Evolutionary conservation across 2,888 invertebrate genomes (phyloP), one percentile per base, ranked within the genome.

Genomic region (Torymus texanus): DNA sequence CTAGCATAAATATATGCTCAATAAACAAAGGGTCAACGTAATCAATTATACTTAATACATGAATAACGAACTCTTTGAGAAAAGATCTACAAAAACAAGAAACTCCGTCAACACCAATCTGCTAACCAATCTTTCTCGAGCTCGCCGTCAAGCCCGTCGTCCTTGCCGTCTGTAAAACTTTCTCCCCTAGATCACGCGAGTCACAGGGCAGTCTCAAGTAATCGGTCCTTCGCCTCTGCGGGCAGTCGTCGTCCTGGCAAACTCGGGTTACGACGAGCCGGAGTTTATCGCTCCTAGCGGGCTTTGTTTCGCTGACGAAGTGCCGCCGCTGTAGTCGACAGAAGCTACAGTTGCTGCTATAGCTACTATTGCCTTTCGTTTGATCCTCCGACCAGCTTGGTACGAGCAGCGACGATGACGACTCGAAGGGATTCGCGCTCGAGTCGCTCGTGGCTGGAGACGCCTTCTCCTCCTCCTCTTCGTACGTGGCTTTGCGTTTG

Each of bases 181-280:
- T 72, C 10, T 41, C 10, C 29, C 14, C 75, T 5, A 75, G 51
- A 56, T 78, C 79, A 14, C 81, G 81, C 29, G 77, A 73, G 62
- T 83, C 16, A 68, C 83, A 84, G 8, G 86, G 86, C 18, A 88
- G 75, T 2, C 71, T 74, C 8, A 87, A 59, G 66, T 71, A 62
- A 14, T 82, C 66, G 66, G 12, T 68, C 75, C 24, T 62, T 68
- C 21, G 77, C 12, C 51, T 74, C 51, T 81, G 62, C 62, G 70
- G 21, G 5, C 53, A 41, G 21, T 75, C 5, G 18, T 2, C 29
- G 5, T 41, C 62, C 21, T 2, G 18, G 18, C 66, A 63, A 50
- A 18, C 29, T n/a, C 70, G 62, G 1, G 29, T 67, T 8, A 76
- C 59, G 65, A 80, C 63, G 58, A 80, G 63, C 14, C 51, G 53